Percentiles rank a stretch among this genome's conserved stretches.
Evolutionary conservation across 2,113 vertebrate genomes (phyloP).

Genomic region (Scalopus aquaticus): DNA sequence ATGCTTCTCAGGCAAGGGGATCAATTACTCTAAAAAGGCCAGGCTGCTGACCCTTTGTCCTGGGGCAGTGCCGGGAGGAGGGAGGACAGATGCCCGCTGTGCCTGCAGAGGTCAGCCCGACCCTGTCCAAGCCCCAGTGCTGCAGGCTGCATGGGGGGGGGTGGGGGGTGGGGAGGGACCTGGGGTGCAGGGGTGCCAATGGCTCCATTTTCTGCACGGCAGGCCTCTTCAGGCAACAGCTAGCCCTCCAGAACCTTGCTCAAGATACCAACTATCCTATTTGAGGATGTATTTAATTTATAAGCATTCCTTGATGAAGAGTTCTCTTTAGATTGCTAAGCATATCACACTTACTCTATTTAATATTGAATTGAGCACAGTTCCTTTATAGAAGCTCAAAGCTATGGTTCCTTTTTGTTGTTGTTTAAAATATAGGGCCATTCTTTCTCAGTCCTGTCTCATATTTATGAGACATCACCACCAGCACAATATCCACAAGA

Average conservation of each 20-base stretch:
- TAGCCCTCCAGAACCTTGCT: not conserved
- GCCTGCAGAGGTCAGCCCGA: not conserved
- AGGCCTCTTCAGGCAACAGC: not conserved
- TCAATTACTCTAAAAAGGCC: constrained; percentile 14
- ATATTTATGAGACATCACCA: not conserved
- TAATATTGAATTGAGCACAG: not conserved
- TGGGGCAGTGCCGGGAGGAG: not conserved
- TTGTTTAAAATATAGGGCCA: not conserved
- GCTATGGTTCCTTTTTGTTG: not conserved
- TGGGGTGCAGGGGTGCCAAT: not conserved
- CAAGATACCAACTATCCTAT: not conserved
- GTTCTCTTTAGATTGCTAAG: not conserved
- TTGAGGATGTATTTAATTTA: not conserved
- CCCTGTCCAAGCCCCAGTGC: not conserved
- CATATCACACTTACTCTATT: not conserved
- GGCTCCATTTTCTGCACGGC: not conserved
- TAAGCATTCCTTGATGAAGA: not conserved
- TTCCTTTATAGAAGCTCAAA: not conserved
- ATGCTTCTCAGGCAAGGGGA: constrained; percentile 3
- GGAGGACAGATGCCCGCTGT: not conserved
- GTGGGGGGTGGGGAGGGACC: not conserved
- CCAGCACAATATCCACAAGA: not conserved
- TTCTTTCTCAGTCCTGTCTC: not conserved
- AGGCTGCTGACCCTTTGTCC: constrained; percentile 62
- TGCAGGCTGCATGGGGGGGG: not conserved